A percentile compares a stretch with the other conserved stretches of the same genome.
These are phyloP conservation scores for Neoaliturus tenellus DNA, from an alignment of 2,888 invertebrate species.

Conservation along the genomic window DNA sequence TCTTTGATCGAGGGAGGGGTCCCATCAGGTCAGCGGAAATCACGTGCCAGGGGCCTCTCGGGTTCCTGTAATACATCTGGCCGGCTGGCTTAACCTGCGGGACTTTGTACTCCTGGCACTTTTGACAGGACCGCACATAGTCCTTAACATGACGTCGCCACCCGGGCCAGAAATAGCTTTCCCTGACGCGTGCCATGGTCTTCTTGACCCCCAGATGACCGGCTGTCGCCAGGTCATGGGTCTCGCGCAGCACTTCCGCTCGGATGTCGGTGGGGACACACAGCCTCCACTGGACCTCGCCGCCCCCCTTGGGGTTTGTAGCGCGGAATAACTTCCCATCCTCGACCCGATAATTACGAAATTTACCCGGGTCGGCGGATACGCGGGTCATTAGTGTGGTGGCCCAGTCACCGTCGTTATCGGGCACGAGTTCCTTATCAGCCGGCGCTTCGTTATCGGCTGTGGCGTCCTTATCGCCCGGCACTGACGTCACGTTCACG, in stretches of 20 bases:
- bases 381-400: too few relatives aligned
- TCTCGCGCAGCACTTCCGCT: not conserved
- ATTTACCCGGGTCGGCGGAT: not conserved
- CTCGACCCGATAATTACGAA: not conserved
- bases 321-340: not conserved
- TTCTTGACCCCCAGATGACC: slow-evolving; percentile 40
- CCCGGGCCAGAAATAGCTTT: not conserved
- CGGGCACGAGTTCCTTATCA: too few relatives aligned
- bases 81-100: not conserved
- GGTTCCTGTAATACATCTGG: slow-evolving; percentile 30
- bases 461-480: not conserved
- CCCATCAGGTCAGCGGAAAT: slow-evolving; percentile 67
- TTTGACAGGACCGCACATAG: not conserved
- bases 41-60: slow-evolving; percentile 23
- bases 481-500: not conserved
- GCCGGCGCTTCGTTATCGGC: too few relatives aligned
- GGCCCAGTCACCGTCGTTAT: not conserved
- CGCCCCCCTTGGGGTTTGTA: not conserved
- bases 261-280: not conserved
- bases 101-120: not conserved
- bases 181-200: not conserved
- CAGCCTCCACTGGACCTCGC: not conserved
- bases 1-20: slow-evolving; percentile 66
- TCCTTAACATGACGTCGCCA: not conserved
- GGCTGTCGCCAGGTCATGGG: slow-evolving; percentile 2